These are phyloP conservation scores for Agrypnia vestita DNA, from an alignment of 1,140 invertebrate genomes.

Conservation along the genomic window DNA sequence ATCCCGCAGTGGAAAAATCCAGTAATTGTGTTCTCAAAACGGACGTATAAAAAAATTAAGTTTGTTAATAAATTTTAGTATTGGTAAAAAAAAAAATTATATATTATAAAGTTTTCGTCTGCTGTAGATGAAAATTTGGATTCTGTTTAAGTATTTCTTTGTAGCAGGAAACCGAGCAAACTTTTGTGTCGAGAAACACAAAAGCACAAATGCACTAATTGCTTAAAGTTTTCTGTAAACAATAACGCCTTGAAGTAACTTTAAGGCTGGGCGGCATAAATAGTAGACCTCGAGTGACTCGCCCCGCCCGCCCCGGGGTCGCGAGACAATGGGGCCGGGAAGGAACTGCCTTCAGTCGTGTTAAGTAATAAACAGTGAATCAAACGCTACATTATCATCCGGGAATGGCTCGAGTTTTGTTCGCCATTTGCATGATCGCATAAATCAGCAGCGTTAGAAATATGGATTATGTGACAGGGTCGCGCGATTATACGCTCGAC, in stretches of 20 bases:
- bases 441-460: no score
- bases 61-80: no score
- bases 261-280: conserved; percentile 29
- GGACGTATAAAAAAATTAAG: no score
- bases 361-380: conserved; percentile 20
- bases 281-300: conserved; percentile 1
- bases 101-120: no score
- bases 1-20: no score
- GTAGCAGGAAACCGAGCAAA: conserved; percentile 48
- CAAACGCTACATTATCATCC: conserved; percentile 19
- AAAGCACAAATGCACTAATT: conserved; percentile 54
- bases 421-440: no score
- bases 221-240: conserved; percentile 53
- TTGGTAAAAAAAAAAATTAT: no score
- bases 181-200: conserved; percentile 45
- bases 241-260: conserved; percentile 50
- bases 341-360: conserved; percentile 10
- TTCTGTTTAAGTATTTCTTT: conserved; percentile 50
- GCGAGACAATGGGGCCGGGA: conserved; percentile 11
- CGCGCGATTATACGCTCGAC: no score
- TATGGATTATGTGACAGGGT: no score
- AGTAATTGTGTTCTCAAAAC: no score
- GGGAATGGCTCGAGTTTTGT: no score
- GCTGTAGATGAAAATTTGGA: conserved; percentile 10
- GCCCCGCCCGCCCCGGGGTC: not conserved